Evolutionary conservation across 2,113 vertebrate genomes (phyloP).

Genomic region (Hypomesus transpacificus): DNA sequence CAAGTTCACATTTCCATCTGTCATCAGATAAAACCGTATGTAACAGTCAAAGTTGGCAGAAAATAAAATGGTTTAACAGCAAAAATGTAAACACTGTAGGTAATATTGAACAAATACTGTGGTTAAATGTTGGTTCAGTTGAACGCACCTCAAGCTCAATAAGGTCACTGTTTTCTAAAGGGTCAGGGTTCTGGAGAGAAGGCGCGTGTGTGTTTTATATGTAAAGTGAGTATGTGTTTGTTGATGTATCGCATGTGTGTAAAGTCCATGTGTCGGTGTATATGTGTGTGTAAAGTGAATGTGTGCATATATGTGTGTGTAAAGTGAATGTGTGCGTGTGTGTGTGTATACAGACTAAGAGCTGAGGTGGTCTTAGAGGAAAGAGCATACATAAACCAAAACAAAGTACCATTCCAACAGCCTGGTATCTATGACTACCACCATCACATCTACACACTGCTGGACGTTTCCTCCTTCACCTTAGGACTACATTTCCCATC

Average conservation of each 20-base stretch:
- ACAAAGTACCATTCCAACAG: constrained; percentile 57
- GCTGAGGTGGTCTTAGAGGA: constrained; percentile 33
- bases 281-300: constrained; percentile 10
- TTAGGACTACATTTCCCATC: constrained; percentile 39
- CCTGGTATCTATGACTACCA: constrained; percentile 64
- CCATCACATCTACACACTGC: constrained; percentile 64
- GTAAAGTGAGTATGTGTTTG: not conserved
- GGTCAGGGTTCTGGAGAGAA: constrained; percentile 59
- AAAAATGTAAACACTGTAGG: constrained; percentile 34
- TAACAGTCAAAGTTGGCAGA: not conserved
- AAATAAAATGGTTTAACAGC: constrained; percentile 19
- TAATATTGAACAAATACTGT: constrained; percentile 40
- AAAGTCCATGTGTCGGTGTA: constrained; percentile 3
- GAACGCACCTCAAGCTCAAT: constrained; percentile 73
- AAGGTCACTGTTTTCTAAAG: constrained; percentile 69
- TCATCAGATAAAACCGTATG: constrained; percentile 12
- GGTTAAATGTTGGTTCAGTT: constrained; percentile 30
- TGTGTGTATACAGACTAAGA: constrained; percentile 25
- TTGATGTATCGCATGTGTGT: not conserved
- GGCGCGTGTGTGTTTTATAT: constrained; percentile 49
- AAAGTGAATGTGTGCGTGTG: not conserved
- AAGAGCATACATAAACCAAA: constrained; percentile 50
- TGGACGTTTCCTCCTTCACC: constrained; percentile 18
- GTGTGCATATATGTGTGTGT: constrained; percentile 7
- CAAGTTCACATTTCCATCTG: constrained; percentile 40